These are phyloP conservation scores for Toxotes lorentzi DNA, from an alignment of 2,797 vertebrate species.

Conservation along the genomic window DNA sequence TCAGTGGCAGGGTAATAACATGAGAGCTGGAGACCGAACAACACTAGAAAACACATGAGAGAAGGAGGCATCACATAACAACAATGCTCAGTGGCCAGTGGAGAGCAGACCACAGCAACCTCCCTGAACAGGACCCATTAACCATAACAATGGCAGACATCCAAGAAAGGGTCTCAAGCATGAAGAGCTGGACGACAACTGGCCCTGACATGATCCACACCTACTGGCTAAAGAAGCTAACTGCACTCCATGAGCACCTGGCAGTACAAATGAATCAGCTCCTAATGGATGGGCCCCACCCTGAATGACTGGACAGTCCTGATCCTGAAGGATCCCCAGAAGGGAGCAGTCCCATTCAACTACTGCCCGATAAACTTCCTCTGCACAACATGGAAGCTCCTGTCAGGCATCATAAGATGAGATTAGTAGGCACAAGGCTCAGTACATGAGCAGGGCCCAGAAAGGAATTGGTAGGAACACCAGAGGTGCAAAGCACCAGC, in stretches of 20 bases:
- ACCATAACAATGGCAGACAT: background rate
- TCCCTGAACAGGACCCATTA: background rate
- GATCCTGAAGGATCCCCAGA: background rate
- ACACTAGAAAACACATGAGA: too few species aligned
- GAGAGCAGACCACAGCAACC: too few species aligned
- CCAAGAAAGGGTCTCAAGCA: background rate
- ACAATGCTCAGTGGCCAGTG: too few species aligned
- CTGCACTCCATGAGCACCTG: background rate
- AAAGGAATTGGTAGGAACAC: background rate
- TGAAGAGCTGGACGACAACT: background rate
- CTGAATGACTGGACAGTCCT: background rate
- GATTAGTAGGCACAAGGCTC: background rate
- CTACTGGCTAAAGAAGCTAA: background rate
- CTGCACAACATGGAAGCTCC: constrained; percentile 9
- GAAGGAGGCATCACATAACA: too few species aligned
- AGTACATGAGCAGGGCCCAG: constrained; percentile 6
- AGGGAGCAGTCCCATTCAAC: background rate
- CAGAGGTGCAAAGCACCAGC: constrained; percentile 17
- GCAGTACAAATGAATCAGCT: too few species aligned
- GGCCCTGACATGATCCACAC: background rate
- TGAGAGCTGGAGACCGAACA: background rate
- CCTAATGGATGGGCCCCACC: too few species aligned
- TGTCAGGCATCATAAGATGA: background rate
- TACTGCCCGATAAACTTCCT: background rate
- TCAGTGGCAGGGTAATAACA: background rate